Conservation (phyloP, 2,888 invertebrate genomes). For the Dynastes tityus region DNA sequence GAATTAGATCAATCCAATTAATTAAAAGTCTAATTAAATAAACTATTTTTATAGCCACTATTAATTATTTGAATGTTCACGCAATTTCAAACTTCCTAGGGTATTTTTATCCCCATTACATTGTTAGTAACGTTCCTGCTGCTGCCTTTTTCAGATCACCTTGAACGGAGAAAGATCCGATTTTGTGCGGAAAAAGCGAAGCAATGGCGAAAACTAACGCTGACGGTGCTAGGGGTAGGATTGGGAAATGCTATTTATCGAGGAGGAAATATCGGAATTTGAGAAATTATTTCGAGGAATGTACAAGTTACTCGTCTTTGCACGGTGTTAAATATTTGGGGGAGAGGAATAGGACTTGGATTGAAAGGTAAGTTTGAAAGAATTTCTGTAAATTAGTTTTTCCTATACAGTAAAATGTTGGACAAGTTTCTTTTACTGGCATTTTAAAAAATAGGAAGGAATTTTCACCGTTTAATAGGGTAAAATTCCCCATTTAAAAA, state of each 20-base stretch:
- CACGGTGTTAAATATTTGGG: slow-evolving; percentile 67
- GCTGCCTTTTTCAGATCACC: neutral
- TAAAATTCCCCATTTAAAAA: no score
- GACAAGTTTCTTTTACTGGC: no score
- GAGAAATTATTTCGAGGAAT: slow-evolving; percentile 61
- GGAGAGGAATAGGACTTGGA: slow-evolving; percentile 64
- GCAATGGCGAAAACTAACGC: slow-evolving; percentile 1
- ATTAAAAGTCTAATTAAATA: no score
- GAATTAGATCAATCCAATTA: no score
- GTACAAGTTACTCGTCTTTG: slow-evolving; percentile 64
- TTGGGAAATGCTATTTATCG: neutral
- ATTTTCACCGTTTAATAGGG: no score
- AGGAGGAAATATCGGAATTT: slow-evolving; percentile 49
- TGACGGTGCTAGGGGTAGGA: neutral
- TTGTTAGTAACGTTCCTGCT: no score
- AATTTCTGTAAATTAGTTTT: neutral
- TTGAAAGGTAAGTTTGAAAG: slow-evolving; percentile 61
- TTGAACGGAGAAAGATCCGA: neutral
- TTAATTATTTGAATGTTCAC: no score
- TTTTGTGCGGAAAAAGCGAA: neutral
- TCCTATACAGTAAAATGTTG: no score
- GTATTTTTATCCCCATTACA: no score
- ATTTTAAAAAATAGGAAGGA: no score
- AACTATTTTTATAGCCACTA: no score
- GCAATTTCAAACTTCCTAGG: no score